Evolutionary conservation across 2,797 vertebrate genomes (phyloP), one percentile per base, ranked within the genome.

Genomic region (Sylvia borin): DNA sequence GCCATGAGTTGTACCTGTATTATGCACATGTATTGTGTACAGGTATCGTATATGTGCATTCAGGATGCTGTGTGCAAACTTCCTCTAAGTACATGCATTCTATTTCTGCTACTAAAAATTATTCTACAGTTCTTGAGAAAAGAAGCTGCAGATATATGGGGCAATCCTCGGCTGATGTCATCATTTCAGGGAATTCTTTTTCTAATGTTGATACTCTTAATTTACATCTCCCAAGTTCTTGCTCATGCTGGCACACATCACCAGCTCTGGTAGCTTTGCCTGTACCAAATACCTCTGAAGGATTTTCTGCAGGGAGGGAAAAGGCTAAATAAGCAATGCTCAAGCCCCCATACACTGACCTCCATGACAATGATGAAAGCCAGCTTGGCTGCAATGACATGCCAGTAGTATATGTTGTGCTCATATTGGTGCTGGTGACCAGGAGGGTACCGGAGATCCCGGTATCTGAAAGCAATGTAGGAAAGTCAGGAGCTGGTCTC

Each of bases 331-430:
- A 62, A 73, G 26, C 51, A 42, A 31, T 2, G 48, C 89, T 77
- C 31, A 64, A 38, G 43, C 8, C 55, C 42, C 20, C 4, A 0
- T 10, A 47, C 25, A 78, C 98, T 70, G 92, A 99, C 99, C 98
- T 99, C 99, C 77, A 99, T 98, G 77, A 99, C 99, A 64, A 99
- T 99, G 95, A 99, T 98, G 85, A 99, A 99, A 91, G 99, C 98
- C 97, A 99, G 97, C 96, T 99, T 99, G 94, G 99, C 99, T 80
- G 99, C 99, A 13, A 98, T 98, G 88, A 99, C 99, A 3, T 99
- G 99, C 99, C 99, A 99, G 84, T 99, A 99, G 93, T 98, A 98
- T 43, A 98, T 97, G 55, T 98, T 99, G 97, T 98, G 96, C 92
- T 99, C 97, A n/a, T 99, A 99, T 6, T 99, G 90, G 51, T 97